These are phyloP conservation scores for human (Homo sapiens) DNA, from an alignment of 2,113 vertebrate species.

Conservation along the genomic window DNA sequence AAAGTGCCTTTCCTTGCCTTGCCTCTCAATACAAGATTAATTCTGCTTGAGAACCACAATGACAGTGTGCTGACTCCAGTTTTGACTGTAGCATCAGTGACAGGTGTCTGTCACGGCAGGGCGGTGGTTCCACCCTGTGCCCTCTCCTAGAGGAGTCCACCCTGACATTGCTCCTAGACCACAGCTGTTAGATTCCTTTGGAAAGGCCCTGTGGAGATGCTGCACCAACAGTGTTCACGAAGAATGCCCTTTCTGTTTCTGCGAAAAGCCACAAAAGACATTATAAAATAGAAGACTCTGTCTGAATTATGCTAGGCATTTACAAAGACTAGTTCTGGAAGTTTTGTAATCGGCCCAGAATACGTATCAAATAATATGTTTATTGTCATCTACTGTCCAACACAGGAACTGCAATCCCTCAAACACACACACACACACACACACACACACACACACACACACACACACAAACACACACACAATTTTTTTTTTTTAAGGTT, in stretches of 20 bases:
- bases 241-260: not conserved
- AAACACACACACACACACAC: fast-evolving
- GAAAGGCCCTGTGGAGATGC: not conserved
- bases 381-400: slow-evolving; percentile 82
- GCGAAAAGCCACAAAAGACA: not conserved
- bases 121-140: fast-evolving
- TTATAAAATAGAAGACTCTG: not conserved
- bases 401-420: slow-evolving; percentile 18
- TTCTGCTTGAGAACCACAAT: not conserved
- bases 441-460: not conserved
- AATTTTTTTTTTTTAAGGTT: not conserved
- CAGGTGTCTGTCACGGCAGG: no score
- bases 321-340: not conserved
- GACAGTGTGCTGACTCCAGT: not conserved
- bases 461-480: not conserved
- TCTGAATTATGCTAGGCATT: not conserved
- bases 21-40: not conserved
- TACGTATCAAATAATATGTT: slow-evolving; percentile 48
- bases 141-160: fast-evolving
- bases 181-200: slow-evolving; percentile 22
- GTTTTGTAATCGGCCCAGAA: not conserved
- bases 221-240: not conserved
- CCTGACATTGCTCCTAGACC: slow-evolving; percentile 6
- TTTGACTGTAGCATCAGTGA: no score
- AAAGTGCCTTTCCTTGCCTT: not conserved